Base-by-base conservation (phyloP, 2,797 vertebrate species). In the Gambelia wislizenii region DNA sequence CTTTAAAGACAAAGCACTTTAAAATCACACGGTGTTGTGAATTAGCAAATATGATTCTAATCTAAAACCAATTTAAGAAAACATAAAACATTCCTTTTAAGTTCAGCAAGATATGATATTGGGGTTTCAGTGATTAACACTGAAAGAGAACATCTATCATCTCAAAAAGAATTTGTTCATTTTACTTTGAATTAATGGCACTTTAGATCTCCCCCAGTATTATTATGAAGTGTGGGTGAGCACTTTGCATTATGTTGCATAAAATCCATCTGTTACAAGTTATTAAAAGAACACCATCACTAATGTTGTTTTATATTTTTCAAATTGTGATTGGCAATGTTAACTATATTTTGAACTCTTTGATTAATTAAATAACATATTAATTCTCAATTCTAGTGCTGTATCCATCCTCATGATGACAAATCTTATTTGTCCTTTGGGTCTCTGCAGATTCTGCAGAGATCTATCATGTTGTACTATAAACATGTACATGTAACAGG, bases 21-120 rank as follows among this genome's bases (percentile, higher is more conserved):
- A 84, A 49, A 72, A 85, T 80, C 52, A 80, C 12, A 87, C 27
- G 33, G 54, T 81, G 85, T 64, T 67, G 56, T 44, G 54, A 86
- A 74, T 86, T 82, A 75, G 30, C 22, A 82, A 86, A 59, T 67
- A 67, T 1, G 18, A 89, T 86, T 67, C 44, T 75, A 89, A 86
- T 89, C 69, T 86, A 86, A 89, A 85, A 86, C 78, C 69, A 82
- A 86, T 89, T 89, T 82, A 82, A 64, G 88, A 82, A 86, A 82
- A 86, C n/a, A 76, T 82, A 52, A 82, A 89, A 9, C 69, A 86
- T 82, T 54, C n/a, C 30, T 75, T 87, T 86, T 82, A 56, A 76
- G 30, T 74, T 64, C 88, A 67, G 77, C n/a, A 79, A 44, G 36
- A 79, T 70, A 70, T n/a, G 30, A 18, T 82, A 81, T 86, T 42